Percentiles rank a stretch among this genome's conserved stretches.
These are phyloP conservation scores for Montipora foliosa DNA, from an alignment of 64 coral and sea anemone genomes.

Conservation along the genomic window DNA sequence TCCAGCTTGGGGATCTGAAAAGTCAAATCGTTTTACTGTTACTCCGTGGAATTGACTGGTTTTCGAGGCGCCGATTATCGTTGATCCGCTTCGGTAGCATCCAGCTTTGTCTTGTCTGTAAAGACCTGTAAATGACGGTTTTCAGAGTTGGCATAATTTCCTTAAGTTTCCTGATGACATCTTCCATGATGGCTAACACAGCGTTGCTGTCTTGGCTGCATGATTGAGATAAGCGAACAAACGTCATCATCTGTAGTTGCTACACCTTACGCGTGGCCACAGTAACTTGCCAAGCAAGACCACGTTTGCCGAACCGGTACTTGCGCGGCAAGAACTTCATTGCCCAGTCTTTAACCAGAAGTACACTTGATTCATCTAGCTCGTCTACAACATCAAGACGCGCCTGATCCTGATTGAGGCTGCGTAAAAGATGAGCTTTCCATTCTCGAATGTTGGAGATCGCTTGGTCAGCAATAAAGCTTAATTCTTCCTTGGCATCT, in stretches of 20 bases:
- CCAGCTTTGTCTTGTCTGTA: constrained; percentile 57
- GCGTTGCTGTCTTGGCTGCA: constrained; percentile 34
- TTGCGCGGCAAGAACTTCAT: constrained; percentile 50
- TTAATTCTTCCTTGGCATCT: too few relatives aligned
- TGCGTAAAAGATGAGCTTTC: constrained; percentile 25
- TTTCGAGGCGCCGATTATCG: constrained; percentile 8
- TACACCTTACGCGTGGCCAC: not conserved
- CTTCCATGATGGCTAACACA: constrained; percentile 25
- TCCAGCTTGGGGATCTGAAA: constrained; percentile 29
- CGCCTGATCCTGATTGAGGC: constrained; percentile 39
- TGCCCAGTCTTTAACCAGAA: constrained; percentile 45
- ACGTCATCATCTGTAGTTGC: constrained; percentile 20
- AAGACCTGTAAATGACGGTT: not conserved
- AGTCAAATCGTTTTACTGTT: constrained; percentile 38
- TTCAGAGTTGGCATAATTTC: constrained; percentile 38
- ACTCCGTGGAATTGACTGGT: constrained; percentile 22
- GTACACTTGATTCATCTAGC: not conserved
- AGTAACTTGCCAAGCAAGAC: not conserved
- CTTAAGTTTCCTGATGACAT: constrained; percentile 37
- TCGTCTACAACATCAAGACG: not conserved
- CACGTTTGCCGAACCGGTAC: constrained; percentile 25
- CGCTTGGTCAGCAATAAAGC: not conserved
- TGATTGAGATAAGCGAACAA: constrained; percentile 28
- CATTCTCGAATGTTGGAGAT: constrained; percentile 18
- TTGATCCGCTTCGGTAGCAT: constrained; percentile 20